Conservation (phyloP, 2,888 invertebrate species). For the Morpho helenor region DNA sequence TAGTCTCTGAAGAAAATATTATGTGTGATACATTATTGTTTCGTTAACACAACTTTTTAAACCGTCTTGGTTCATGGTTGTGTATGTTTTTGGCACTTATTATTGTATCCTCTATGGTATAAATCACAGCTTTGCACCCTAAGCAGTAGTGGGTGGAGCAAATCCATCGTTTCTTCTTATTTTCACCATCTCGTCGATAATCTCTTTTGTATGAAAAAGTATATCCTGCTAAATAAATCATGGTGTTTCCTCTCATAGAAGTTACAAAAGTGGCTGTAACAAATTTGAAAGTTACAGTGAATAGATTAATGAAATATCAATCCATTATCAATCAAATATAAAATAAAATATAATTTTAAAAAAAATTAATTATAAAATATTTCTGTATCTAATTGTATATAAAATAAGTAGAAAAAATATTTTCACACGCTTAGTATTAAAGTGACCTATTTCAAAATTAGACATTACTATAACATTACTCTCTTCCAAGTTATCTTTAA, state of each 20-base stretch:
- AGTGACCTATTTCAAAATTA: too few species aligned
- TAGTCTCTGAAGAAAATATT: too few species aligned
- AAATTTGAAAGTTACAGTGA: background rate
- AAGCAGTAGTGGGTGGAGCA: slow-evolving; percentile 34
- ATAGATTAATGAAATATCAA: too few species aligned
- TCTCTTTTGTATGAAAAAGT: slow-evolving; percentile 24
- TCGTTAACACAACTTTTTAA: background rate
- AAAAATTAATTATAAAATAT: too few species aligned
- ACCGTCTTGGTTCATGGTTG: slow-evolving; percentile 3
- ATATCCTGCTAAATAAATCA: slow-evolving; percentile 24
- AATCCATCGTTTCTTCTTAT: slow-evolving; percentile 31
- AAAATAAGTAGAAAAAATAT: too few species aligned
- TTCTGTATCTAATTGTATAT: too few species aligned
- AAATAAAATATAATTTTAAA: too few species aligned
- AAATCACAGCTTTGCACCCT: slow-evolving; percentile 42
- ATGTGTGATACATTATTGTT: too few species aligned
- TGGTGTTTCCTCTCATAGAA: slow-evolving; percentile 24
- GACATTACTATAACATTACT: too few species aligned
- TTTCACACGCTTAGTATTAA: too few species aligned
- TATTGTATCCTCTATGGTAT: slow-evolving; percentile 35
- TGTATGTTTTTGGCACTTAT: slow-evolving; percentile 11
- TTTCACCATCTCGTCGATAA: slow-evolving; percentile 13
- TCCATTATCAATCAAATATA: too few species aligned
- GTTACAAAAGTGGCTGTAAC: slow-evolving; percentile 16
- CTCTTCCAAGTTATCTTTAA: too few species aligned